phyloP scores from a whole-genome alignment of 2,113 vertebrate genomes.

The Ochotona princeps region DNA sequence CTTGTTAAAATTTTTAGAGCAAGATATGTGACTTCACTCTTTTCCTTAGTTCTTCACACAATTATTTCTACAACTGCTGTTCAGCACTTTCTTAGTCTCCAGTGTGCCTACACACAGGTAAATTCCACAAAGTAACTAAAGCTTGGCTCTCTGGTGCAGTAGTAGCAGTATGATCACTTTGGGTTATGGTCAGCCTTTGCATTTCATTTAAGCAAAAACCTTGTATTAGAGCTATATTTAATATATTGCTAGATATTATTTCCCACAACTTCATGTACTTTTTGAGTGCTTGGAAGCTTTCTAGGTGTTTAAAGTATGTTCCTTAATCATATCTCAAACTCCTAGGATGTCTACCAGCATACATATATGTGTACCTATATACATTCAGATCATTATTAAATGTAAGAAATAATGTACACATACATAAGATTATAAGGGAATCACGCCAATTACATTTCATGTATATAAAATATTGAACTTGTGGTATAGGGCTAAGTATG shows the following conservation, averaged over 20 bases:
- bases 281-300: background rate
- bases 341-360: background rate
- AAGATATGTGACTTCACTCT: background rate
- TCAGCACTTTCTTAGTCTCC: background rate
- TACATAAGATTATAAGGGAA: background rate
- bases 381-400: constrained; percentile 22
- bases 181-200: background rate
- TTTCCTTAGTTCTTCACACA: constrained; percentile 9
- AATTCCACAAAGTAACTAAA: background rate
- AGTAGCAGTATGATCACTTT: background rate
- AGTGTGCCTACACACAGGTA: background rate
- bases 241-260: background rate
- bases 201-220: constrained; percentile 30
- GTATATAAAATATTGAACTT: constrained; percentile 19
- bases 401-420: background rate
- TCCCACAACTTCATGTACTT: background rate
- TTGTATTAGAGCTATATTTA: background rate
- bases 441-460: background rate
- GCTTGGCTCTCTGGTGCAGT: background rate
- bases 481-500: background rate
- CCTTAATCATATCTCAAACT: background rate
- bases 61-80: background rate
- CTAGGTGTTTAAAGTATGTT: background rate
- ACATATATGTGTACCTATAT: no score
- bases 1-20: background rate